Evolutionary conservation across 2,888 invertebrate genomes (phyloP), one percentile per base, ranked within the genome.

Genomic region (Heteropelma amictum): DNA sequence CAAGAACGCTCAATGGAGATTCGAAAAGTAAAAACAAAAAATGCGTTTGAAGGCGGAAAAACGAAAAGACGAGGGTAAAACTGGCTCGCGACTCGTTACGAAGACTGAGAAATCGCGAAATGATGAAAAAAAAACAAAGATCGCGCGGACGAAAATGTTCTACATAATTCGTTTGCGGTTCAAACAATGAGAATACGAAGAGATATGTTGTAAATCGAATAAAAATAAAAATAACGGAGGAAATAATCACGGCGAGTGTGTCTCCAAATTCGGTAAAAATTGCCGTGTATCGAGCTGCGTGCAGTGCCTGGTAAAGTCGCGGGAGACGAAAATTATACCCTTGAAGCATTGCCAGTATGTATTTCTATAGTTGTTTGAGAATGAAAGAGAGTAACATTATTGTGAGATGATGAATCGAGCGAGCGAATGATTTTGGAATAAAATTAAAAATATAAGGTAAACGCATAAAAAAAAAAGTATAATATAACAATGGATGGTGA

Each of bases 331-430:
- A 63, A 71, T n/a, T 78, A 77, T 77, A 78, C 78, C 69, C 80
- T 82, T 82, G 78, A 85, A 83, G 81, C 81, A 85, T 85, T 86
- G 85, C 85, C 85, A 85, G 84, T 83, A 81, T 83, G 80, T 86
- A 85, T n/a, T n/a, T 81, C 77, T 83, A 81, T 84, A 86, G 84
- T 78, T 80, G 80, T 78, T 80, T 78, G 80, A 70, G 23, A 26
- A 33, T 40, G 40, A 51, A 28, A 68, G 42, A 51, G 21, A 61
- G 38, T 14, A 63, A 63, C 54, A 28, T 21, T 28, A 58, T 45
- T 51, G 67, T 65, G 73, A 19, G 33, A 64, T 72, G 56, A 67
- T 65, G 30, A 35, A 72, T 30, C 42, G 28, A 64, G 47, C 33
- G 21, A 33, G 47, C 21, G 45, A 45, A 70, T 47, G 40, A 61